phyloP scores from a whole-genome alignment of 2,113 vertebrate species.

The Chlamydotis undulata region DNA sequence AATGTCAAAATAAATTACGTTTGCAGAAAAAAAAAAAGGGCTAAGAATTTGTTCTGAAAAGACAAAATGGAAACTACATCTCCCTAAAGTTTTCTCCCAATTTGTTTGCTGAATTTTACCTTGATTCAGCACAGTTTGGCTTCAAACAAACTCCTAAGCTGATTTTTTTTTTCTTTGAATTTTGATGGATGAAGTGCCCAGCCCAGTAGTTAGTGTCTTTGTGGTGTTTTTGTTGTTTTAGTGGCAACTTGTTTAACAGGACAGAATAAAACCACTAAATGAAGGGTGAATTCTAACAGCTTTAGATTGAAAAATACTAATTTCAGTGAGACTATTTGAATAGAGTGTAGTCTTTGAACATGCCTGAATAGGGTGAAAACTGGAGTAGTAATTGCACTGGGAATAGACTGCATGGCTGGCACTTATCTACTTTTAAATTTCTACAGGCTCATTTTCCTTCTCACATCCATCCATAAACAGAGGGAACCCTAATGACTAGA shows the following conservation, averaged over 20 bases:
- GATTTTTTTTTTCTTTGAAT: background rate
- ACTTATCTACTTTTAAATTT: background rate
- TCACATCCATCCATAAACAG: background rate
- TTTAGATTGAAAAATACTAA: background rate
- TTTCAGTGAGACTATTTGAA: background rate
- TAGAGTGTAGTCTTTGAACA: background rate
- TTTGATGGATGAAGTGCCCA: background rate
- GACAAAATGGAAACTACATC: background rate
- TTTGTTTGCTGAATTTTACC: background rate
- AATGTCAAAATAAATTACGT: background rate
- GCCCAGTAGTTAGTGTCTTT: background rate
- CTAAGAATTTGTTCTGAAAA: background rate
- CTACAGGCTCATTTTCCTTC: background rate
- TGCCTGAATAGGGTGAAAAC: background rate
- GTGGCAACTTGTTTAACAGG: background rate
- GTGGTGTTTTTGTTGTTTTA: background rate
- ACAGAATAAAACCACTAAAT: background rate
- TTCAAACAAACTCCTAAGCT: background rate
- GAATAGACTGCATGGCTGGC: background rate
- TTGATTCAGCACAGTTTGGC: background rate
- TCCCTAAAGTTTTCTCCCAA: fast-evolving
- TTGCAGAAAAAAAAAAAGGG: background rate
- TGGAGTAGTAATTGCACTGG: background rate
- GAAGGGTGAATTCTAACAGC: background rate
- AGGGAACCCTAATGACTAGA: background rate